These are phyloP conservation scores for Epizoanthus rinbou DNA, from an alignment of 92 coral and sea anemone genomes.

Conservation along the genomic window DNA sequence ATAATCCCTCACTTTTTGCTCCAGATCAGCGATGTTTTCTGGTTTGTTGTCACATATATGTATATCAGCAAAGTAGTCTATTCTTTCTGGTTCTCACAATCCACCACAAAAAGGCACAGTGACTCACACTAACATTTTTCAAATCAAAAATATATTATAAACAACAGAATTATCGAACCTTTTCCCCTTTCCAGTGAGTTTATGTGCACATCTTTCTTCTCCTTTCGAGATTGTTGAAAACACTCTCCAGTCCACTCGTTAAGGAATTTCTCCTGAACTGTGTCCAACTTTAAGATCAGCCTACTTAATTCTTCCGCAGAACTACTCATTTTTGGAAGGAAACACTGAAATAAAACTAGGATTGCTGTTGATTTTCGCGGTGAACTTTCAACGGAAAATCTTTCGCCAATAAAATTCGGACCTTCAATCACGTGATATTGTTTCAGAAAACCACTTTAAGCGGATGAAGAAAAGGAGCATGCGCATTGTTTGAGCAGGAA, in stretches of 20 bases:
- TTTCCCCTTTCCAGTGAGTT: slow-evolving; percentile 55
- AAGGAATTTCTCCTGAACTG: slow-evolving; percentile 81
- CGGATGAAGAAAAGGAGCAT: slow-evolving; percentile 40
- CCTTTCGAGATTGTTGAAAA: slow-evolving; percentile 49
- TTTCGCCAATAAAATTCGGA: slow-evolving; percentile 36
- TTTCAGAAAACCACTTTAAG: neutral
- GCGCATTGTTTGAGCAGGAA: slow-evolving; percentile 36
- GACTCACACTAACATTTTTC: neutral
- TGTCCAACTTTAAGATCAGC: slow-evolving; percentile 63
- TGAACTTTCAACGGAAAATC: slow-evolving; percentile 43
- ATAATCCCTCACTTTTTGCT: slow-evolving; percentile 67
- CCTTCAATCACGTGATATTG: slow-evolving; percentile 50
- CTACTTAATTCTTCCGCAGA: slow-evolving; percentile 70
- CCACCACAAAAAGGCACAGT: neutral
- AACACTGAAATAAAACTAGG: neutral
- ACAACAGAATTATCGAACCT: slow-evolving; percentile 53
- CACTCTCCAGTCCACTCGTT: slow-evolving; percentile 88
- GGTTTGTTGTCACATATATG: neutral
- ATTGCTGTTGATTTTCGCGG: slow-evolving; percentile 69
- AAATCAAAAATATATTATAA: neutral
- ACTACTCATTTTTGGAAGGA: slow-evolving; percentile 46
- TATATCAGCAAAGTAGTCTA: neutral
- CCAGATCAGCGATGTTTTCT: slow-evolving; percentile 77
- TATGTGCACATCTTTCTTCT: slow-evolving; percentile 50
- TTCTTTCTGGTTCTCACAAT: neutral